phyloP scores from a whole-genome alignment of 2,113 vertebrate genomes.

The Parus major region DNA sequence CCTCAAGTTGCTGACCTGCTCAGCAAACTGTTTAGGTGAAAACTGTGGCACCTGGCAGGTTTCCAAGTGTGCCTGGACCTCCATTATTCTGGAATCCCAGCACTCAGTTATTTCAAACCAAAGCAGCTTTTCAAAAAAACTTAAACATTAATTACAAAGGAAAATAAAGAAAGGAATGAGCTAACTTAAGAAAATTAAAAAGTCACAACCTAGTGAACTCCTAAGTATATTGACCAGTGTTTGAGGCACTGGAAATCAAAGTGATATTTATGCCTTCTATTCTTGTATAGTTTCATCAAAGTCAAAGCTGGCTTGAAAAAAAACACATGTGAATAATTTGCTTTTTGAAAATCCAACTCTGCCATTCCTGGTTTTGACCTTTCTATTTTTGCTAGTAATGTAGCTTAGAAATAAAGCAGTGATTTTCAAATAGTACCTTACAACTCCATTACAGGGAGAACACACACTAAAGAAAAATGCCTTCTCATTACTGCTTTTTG shows the following conservation, averaged over 20 bases:
- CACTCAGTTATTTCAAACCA: slow-evolving; percentile 69
- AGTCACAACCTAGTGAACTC: background rate
- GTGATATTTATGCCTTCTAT: slow-evolving; percentile 51
- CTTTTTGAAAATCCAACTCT: background rate
- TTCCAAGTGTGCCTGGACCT: slow-evolving; percentile 15
- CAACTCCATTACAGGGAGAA: background rate
- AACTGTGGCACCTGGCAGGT: slow-evolving; percentile 48
- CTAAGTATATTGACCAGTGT: slow-evolving; percentile 40
- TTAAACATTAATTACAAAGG: slow-evolving; percentile 70
- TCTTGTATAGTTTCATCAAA: background rate
- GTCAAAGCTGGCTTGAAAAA: background rate
- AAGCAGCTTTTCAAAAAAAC: slow-evolving; percentile 73
- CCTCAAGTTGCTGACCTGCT: slow-evolving; percentile 39
- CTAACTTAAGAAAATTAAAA: background rate
- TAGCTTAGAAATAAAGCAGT: background rate
- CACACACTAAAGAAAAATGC: background rate
- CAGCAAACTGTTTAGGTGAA: slow-evolving; percentile 31
- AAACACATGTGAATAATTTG: background rate
- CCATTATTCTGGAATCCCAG: slow-evolving; percentile 65
- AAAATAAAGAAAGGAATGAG: background rate
- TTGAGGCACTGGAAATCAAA: slow-evolving; percentile 59
- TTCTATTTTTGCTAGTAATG: background rate
- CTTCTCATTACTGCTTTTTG: background rate
- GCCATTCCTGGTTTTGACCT: background rate
- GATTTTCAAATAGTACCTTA: background rate